Evolutionary conservation across 1,140 invertebrate species (phyloP).

Genomic region (Polypedilum pembai): DNA sequence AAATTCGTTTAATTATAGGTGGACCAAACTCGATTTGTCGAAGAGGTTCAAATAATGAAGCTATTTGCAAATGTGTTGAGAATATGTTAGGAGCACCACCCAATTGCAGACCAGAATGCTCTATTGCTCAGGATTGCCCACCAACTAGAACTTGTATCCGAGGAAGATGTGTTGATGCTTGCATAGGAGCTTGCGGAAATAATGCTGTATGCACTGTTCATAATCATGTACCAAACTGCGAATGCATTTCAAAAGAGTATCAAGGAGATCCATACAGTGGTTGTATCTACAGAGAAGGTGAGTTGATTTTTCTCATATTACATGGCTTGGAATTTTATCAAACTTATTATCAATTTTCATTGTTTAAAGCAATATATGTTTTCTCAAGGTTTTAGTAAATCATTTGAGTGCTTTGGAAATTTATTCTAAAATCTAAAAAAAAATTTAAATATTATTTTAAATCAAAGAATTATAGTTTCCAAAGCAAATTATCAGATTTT

Average conservation of each 20-base stretch:
- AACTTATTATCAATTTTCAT: no score
- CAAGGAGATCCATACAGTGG: constrained; percentile 76
- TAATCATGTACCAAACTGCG: constrained; percentile 69
- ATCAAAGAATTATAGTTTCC: constrained; percentile 32
- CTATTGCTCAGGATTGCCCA: constrained; percentile 72
- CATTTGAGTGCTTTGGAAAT: constrained; percentile 27
- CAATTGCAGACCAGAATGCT: constrained; percentile 66
- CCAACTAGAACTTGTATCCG: constrained; percentile 67
- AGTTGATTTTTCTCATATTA: constrained; percentile 38
- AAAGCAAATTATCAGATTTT: constrained; percentile 35
- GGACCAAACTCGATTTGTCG: constrained; percentile 72
- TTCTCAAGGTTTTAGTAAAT: constrained; percentile 24
- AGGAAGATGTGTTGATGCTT: constrained; percentile 70
- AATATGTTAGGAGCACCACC: constrained; percentile 79
- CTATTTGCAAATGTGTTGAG: constrained; percentile 66
- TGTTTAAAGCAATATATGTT: no score
- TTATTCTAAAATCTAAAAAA: no score
- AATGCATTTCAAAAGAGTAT: constrained; percentile 58
- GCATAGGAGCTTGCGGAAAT: constrained; percentile 72
- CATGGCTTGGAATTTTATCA: no score
- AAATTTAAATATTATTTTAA: constrained; percentile 31
- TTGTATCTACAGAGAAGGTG: constrained; percentile 60
- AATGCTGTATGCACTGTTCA: constrained; percentile 70
- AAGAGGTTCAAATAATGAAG: constrained; percentile 52
- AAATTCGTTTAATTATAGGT: no score